Percentiles rank a stretch among this genome's conserved stretches.
Evolutionary conservation across 2,888 invertebrate genomes (phyloP).

Genomic region (Sminthurides aquaticus): DNA sequence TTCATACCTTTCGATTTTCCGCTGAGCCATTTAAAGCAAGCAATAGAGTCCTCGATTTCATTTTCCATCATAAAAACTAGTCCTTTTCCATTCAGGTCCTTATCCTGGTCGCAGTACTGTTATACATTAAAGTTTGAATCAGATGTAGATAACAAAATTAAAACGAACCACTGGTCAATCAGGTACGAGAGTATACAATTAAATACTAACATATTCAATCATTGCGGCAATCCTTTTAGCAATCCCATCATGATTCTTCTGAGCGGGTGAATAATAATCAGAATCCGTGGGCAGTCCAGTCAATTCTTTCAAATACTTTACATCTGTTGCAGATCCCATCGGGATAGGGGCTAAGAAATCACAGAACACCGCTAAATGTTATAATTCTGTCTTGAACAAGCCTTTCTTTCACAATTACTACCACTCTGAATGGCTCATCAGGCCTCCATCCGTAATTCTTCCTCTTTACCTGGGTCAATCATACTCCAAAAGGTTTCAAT

Average conservation of each 20-base stretch:
- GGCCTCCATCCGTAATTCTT: no score
- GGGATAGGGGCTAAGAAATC: background rate
- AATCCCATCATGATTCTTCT: background rate
- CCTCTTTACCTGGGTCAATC: slow-evolving; percentile 1
- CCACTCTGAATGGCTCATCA: no score
- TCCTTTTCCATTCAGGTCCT: background rate
- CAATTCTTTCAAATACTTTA: background rate
- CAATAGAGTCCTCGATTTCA: background rate
- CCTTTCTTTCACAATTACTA: no score
- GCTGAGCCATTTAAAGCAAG: background rate
- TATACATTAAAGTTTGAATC: no score
- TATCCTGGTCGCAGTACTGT: background rate
- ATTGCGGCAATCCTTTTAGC: background rate
- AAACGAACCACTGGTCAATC: background rate
- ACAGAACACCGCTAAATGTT: no score
- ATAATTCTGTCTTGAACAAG: no score
- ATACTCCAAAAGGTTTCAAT: background rate
- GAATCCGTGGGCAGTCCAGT: background rate
- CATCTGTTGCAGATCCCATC: background rate
- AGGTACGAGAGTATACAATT: background rate
- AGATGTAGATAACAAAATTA: no score
- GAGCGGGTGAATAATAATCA: background rate
- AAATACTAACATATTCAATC: background rate
- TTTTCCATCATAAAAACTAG: background rate
- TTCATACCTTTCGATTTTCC: background rate